phyloP scores from a whole-genome alignment of 2,113 vertebrate species.

The Todiramphus saurophagus region DNA sequence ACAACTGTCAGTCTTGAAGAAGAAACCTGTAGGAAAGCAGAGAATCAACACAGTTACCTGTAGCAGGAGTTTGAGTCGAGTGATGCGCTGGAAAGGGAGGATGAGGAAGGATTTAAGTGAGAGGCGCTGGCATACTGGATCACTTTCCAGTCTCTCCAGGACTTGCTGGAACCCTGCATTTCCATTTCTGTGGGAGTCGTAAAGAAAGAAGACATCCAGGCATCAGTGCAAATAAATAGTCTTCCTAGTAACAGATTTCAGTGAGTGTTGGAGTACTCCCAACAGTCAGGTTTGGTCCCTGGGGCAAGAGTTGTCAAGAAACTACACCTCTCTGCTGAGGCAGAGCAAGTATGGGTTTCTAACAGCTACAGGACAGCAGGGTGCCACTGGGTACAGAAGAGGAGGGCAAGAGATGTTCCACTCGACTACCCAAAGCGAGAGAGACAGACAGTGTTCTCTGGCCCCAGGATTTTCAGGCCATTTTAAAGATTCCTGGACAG shows the following conservation, averaged over 20 bases:
- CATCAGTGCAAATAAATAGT: background rate
- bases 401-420: background rate
- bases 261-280: background rate
- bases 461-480: background rate
- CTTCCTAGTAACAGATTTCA: background rate
- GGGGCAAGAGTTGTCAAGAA: background rate
- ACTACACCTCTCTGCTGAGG: background rate
- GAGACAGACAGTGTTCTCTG: background rate
- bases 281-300: background rate
- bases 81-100: conserved; percentile 96
- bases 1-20: background rate
- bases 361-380: background rate
- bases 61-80: conserved; percentile 91
- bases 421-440: background rate
- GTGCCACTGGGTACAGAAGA: background rate
- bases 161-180: conserved; percentile 85
- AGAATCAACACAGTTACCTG: conserved; percentile 80
- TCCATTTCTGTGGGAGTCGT: conserved; percentile 75
- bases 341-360: background rate
- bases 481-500: background rate
- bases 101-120: conserved; percentile 97
- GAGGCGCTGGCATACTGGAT: conserved; percentile 88
- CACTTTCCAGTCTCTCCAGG: conserved; percentile 88
- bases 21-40: background rate
- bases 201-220: background rate